phyloP scores from a whole-genome alignment of 2,888 invertebrate species.

The Fissipunctia ypsillon region DNA sequence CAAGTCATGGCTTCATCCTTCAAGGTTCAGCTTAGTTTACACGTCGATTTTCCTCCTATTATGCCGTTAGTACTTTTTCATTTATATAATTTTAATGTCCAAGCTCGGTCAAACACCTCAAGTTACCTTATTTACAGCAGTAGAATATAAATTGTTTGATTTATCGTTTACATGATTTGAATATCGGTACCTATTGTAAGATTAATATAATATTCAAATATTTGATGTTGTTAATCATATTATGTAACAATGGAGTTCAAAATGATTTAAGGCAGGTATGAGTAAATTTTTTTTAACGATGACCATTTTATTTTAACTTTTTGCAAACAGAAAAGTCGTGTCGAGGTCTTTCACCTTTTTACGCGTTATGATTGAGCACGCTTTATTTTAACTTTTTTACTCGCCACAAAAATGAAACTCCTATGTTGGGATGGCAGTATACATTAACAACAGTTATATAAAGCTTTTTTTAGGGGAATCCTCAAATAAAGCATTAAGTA shows the following conservation, averaged over 20 bases:
- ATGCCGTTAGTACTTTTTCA: conserved; percentile 11
- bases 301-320: background rate
- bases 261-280: background rate
- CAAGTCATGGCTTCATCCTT: conserved; percentile 48
- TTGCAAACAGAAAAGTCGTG: background rate
- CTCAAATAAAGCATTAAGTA: background rate
- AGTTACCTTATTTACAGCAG: conserved; percentile 19
- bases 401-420: background rate
- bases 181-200: conserved; percentile 12
- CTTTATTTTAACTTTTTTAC: background rate
- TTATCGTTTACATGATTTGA: conserved; percentile 33
- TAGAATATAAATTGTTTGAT: conserved; percentile 32
- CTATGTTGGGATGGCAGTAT: background rate
- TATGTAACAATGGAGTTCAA: background rate
- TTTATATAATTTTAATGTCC: conserved; percentile 40
- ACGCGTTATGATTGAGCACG: background rate
- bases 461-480: too few relatives aligned
- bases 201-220: conserved; percentile 8
- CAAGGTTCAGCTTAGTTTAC: conserved; percentile 28
- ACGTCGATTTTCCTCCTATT: conserved; percentile 46
- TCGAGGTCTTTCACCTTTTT: background rate
- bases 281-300: background rate
- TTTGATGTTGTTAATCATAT: conserved; percentile 2
- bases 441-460: background rate
- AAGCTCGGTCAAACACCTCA: conserved; percentile 50